phyloP scores from a whole-genome alignment of 2,113 vertebrate genomes.

The Pantherophis guttatus region DNA sequence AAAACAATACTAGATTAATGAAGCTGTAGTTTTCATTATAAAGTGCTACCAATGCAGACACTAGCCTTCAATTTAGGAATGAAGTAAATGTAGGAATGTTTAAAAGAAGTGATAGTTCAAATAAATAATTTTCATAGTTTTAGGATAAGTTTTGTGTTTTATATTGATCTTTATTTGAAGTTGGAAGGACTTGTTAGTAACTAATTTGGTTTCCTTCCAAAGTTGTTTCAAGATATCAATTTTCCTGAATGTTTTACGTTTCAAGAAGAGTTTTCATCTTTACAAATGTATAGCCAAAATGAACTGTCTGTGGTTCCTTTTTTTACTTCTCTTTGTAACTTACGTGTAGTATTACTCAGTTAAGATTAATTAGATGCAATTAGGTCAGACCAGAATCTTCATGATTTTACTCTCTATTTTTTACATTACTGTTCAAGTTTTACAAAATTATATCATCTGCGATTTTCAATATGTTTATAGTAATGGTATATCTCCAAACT shows the following conservation, averaged over 20 bases:
- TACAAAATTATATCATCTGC: neutral
- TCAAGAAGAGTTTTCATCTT: slow-evolving; percentile 34
- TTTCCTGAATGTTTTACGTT: neutral
- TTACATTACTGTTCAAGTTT: neutral
- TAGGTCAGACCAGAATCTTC: neutral
- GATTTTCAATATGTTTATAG: neutral
- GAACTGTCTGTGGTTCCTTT: slow-evolving; percentile 27
- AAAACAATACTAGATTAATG: slow-evolving; percentile 1
- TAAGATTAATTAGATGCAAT: neutral
- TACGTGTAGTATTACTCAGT: slow-evolving; percentile 12
- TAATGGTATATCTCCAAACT: neutral
- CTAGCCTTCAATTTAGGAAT: slow-evolving; percentile 6
- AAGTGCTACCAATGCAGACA: neutral
- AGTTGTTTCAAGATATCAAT: slow-evolving; percentile 16
- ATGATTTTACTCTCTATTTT: neutral
- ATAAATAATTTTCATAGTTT: slow-evolving; percentile 42
- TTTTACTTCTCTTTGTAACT: slow-evolving; percentile 15
- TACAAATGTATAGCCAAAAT: slow-evolving; percentile 1
- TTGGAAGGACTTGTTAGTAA: slow-evolving; percentile 24
- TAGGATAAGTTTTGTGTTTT: slow-evolving; percentile 43
- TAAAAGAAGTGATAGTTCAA: slow-evolving; percentile 44
- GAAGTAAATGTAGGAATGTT: slow-evolving; percentile 31
- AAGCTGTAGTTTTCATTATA: neutral
- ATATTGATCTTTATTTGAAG: slow-evolving; percentile 47
- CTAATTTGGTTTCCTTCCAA: slow-evolving; percentile 16